phyloP scores from a whole-genome alignment of 1,140 invertebrate species.

The Diorhabda sublineata region DNA sequence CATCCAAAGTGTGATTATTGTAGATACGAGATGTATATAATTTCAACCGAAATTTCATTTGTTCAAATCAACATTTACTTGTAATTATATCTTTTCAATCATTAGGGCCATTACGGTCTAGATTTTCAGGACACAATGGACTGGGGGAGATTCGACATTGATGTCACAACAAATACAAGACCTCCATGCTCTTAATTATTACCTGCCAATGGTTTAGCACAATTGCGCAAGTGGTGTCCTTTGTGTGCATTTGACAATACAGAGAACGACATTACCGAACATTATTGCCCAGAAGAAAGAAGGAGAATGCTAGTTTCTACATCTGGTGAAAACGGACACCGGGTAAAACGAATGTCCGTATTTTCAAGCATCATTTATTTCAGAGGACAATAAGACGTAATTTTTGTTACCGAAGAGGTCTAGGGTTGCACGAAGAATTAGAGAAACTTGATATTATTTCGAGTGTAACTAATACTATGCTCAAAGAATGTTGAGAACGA shows the following conservation, averaged over 20 bases:
- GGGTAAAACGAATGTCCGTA: conserved; percentile 1
- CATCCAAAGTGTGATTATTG: too few species aligned
- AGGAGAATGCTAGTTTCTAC: conserved; percentile 21
- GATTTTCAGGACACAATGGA: neutral
- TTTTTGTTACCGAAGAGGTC: conserved; percentile 1
- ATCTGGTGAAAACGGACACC: conserved; percentile 30
- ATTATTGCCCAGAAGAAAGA: neutral
- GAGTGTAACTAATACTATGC: neutral
- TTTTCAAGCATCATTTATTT: conserved; percentile 4
- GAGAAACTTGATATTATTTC: conserved; percentile 3
- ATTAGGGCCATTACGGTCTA: neutral
- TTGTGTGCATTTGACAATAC: conserved; percentile 25
- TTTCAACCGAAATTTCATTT: too few species aligned
- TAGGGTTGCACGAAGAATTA: neutral
- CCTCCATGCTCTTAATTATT: conserved; percentile 21
- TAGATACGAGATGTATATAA: too few species aligned
- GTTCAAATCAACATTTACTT: too few species aligned
- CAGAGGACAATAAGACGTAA: conserved; percentile 6
- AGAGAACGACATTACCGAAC: conserved; percentile 16
- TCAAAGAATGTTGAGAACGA: neutral
- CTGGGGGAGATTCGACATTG: conserved; percentile 7
- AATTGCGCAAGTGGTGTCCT: conserved; percentile 22
- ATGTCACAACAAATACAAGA: conserved; percentile 30
- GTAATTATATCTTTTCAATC: too few species aligned
- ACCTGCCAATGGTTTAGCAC: conserved; percentile 26